Base-by-base conservation (phyloP, 2,888 invertebrate species). In the Eupithecia subumbrata region DNA sequence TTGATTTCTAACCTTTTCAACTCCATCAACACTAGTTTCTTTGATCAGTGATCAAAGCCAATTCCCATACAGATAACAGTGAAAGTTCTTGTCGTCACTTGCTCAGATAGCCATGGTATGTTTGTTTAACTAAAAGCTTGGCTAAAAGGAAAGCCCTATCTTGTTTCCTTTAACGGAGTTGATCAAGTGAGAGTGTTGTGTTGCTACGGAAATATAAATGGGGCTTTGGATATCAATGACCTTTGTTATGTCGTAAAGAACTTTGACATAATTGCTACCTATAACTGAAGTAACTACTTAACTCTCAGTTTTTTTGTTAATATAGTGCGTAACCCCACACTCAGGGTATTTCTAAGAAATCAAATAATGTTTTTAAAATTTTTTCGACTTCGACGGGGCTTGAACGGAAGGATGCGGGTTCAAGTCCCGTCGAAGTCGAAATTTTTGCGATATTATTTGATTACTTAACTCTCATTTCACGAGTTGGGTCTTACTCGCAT, bases 51-150 rank as follows among this genome's bases (percentile, higher is more conserved):
- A 64, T 37, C 18, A 37, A 7, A n/a, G 67, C 67, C 11, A 73
- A 73, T 70, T 52, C 30, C 9, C 37, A 74, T 77, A 18, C 5
- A 4, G 5, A 69, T 70, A 73, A 71, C 60, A 64, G 22, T 71
- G 52, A 75, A 75, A 77, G 68, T 69, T 52, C 25, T 60, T 73
- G 73, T 73, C 73, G 72, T 70, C 75, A 63, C 70, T 72, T 76
- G 64, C 71, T 74, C 64, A 75, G 73, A 74, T 56, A 74, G 67
- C 60, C 52, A 60, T 75, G 40, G 45, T 68, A 70, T 82, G 80
- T 84, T 84, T 83, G 77, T 73, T 76, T 74, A 67, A 80, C 82
- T 84, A 84, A 84, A 84, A 84, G 84, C 82, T 69, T 12, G 43
- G 74, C 75, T 80, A 78, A 81, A 81, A 79, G 77, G 81, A 81